phyloP scores from a whole-genome alignment of 2,888 invertebrate genomes.

The Drosophila pullipes region DNA sequence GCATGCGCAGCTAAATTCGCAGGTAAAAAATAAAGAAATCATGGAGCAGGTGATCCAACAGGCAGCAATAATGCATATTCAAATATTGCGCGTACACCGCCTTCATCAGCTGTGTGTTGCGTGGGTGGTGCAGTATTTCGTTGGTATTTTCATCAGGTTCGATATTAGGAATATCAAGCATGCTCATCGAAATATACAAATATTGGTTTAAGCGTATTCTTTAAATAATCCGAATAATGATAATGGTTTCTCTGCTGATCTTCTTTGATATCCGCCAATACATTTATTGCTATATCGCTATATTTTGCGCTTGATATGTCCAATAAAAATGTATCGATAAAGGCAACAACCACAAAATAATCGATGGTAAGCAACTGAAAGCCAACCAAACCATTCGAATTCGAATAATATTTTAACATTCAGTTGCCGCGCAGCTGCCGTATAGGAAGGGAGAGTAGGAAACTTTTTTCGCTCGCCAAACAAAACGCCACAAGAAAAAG shows the following conservation, averaged over 20 bases:
- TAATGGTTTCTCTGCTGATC: neutral
- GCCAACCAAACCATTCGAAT: conserved; percentile 54
- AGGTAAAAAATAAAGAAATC: neutral
- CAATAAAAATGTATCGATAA: conserved; percentile 42
- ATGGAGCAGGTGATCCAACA: neutral
- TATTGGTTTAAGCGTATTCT: neutral
- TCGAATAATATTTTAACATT: conserved; percentile 63
- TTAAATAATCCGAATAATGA: no score
- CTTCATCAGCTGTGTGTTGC: conserved; percentile 30
- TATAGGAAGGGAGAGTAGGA: conserved; percentile 67
- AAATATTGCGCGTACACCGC: conserved; percentile 1
- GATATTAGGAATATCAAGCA: conserved; percentile 12
- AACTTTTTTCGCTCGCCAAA: conserved; percentile 64
- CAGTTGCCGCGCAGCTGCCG: conserved; percentile 78
- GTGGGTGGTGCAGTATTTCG: conserved; percentile 19
- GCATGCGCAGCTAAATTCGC: neutral
- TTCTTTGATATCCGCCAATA: neutral
- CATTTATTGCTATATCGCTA: neutral
- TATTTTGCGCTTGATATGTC: neutral
- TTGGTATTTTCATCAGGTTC: conserved; percentile 19
- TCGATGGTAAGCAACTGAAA: conserved; percentile 45
- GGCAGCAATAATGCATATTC: neutral
- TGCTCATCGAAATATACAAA: neutral
- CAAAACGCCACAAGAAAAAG: conserved; percentile 64
- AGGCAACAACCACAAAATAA: conserved; percentile 17